Evolutionary conservation across 1,140 invertebrate genomes (phyloP), one percentile per base, ranked within the genome.

Genomic region (Paracyclopina nana): DNA sequence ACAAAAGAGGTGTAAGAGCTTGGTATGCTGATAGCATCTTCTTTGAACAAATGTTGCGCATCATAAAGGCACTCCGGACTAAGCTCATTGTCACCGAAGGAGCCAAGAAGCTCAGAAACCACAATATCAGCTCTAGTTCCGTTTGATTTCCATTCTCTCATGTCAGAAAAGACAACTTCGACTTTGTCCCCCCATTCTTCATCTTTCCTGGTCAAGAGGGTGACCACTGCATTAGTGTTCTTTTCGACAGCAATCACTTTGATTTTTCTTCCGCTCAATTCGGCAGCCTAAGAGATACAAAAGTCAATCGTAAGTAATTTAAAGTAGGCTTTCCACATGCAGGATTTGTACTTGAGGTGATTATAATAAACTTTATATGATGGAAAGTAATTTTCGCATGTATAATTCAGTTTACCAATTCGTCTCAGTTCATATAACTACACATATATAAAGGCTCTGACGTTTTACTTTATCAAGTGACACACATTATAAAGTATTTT

Each of bases 31-130:
- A 96, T 80, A 16, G 88, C 90, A 68, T 78, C 78, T 40, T 77
- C 73, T 70, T 85, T 90, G 0, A 96, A 65, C 56, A 90, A 80
- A 34, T 77, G 74, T 58, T 88, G 77, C 11, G 87, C 88, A 5
- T 91, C 90, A 70, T 98, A 90, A 11, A 99, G 70, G 68, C 94
- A 98, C 66, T 99, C 95, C 0, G 95, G 95, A 1, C 87, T 94
- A 1, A 99, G 72, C 69, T 99, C 95, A 66, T 99, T 99, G 63
- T 98, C 92, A 16, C 90, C 91, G 72, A 98, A 97, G 8, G 92
- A 97, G 4, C 95, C 84, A 6, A 99, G 69, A 14, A 99, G 68
- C 69, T 99, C 95, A 8, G 90, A 96, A 1, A 99, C 81, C 26
- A 99, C 66, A 54, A 99, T 90, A 65, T 99, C 94, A 1, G 90